Percentiles rank a stretch among this genome's conserved stretches.
These are phyloP conservation scores for Molorchus minor DNA, from an alignment of 2,888 invertebrate genomes.

Conservation along the genomic window DNA sequence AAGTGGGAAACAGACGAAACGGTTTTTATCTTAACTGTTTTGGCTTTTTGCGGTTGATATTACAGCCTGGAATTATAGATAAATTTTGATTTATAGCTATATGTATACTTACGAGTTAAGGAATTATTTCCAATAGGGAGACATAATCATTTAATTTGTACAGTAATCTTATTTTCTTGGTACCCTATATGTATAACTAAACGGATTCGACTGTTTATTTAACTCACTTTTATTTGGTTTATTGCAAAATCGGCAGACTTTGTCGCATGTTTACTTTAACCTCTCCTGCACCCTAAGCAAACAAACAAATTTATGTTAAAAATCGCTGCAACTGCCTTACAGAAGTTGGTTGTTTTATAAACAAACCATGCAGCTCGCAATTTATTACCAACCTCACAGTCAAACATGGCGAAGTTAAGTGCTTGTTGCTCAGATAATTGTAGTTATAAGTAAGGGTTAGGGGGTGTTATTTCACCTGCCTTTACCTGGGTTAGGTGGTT, in stretches of 20 bases:
- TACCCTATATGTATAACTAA: not conserved
- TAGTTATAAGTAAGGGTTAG: conserved; percentile 27
- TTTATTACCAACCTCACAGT: conserved; percentile 14
- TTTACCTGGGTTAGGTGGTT: conserved; percentile 29
- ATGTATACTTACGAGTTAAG: no score
- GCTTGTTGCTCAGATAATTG: conserved; percentile 24
- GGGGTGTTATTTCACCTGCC: conserved; percentile 35
- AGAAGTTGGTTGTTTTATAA: conserved; percentile 31
- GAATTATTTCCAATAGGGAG: no score
- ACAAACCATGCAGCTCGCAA: conserved; percentile 32
- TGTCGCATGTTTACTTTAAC: conserved; percentile 27
- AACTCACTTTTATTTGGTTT: conserved; percentile 19
- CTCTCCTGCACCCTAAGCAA: conserved; percentile 22
- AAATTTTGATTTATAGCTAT: no score
- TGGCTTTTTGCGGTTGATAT: no score
- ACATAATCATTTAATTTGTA: no score
- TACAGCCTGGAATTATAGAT: no score
- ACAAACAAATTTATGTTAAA: conserved; percentile 34
- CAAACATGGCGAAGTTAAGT: conserved; percentile 26
- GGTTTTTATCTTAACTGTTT: no score
- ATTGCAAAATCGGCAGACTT: conserved; percentile 26
- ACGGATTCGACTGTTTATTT: conserved; percentile 21
- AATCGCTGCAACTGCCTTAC: conserved; percentile 29
- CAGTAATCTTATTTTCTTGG: no score
- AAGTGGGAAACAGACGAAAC: no score